Base-by-base conservation (phyloP, 2,113 vertebrate species). In the Chlorodrepanis virens region DNA sequence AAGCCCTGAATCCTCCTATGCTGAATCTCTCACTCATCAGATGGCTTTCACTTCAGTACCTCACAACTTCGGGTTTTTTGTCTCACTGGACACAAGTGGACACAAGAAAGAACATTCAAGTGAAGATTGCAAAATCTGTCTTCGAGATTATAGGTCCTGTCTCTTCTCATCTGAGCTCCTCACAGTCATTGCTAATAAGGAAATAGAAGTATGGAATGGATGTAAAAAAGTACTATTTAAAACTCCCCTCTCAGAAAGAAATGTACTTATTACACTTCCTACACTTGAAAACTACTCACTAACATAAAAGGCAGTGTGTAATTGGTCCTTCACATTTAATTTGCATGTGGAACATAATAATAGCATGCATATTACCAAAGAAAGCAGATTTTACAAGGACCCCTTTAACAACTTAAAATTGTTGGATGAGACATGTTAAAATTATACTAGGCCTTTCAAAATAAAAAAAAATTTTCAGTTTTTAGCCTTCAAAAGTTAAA, bases 361-460 rank as follows among this genome's bases (percentile, higher is more conserved):
- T 59, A 92, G 7, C 37, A 39, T 61, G 54, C 11, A 35, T 70
- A 77, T 89, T 88, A 82, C 64, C n/a, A 71, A 81, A 78, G 74
- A 76, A 88, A 50, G 42, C 23, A 90, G 33, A 83, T 92, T 88
- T 96, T 93, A 83, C 68, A 88, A 74, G 50, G 67, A 67, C 82
- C 77, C 49, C 28, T 88, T 92, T 86, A 90, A 88, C 24, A 89
- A 47, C 23, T 89, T 88, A 21, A 69, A 95, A 90, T 8, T 83
- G 33, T 85, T 85, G 42, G 50, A 87, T 72, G 50, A 91, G 78
- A 85, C 23, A 16, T 50, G 15, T 88, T 42, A 65, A 91, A 83
- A 70, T 47, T 61, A 50, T 35, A 50, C 22, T 47, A 77, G 33
- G 40, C 9, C 39, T 80, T 67, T 35, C 59, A 91, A 94, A 93